Evolutionary conservation across 2,888 invertebrate genomes (phyloP).

Genomic region (Drosophila mettleri): DNA sequence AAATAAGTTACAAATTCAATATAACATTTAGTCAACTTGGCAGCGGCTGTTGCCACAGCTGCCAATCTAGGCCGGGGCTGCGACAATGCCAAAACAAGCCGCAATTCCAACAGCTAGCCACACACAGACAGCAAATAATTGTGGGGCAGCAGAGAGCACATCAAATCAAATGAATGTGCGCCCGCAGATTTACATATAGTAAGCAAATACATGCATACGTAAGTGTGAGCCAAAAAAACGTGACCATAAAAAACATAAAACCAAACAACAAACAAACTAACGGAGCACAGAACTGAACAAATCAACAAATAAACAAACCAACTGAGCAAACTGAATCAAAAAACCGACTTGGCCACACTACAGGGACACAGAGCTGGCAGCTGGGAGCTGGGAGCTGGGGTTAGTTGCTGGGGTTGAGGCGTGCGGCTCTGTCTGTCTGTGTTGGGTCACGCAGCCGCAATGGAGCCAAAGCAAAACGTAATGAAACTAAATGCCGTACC

Average conservation of each 20-base stretch:
- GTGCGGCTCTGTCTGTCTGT: conserved; percentile 12
- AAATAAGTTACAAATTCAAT: conserved; percentile 37
- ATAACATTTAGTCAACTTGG: conserved; percentile 31
- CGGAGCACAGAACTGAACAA: conserved; percentile 15
- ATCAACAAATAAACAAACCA: conserved; percentile 58
- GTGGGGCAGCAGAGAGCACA: conserved; percentile 40
- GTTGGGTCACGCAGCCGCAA: conserved; percentile 76
- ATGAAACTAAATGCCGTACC: conserved; percentile 74
- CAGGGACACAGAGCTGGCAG: background rate
- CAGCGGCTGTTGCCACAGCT: conserved; percentile 28
- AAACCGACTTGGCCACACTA: conserved; percentile 53
- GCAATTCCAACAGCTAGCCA: conserved; percentile 48
- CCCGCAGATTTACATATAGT: conserved; percentile 57
- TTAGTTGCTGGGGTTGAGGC: background rate
- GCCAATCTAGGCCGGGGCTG: conserved; percentile 32
- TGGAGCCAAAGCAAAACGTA: conserved; percentile 60
- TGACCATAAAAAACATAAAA: conserved; percentile 39
- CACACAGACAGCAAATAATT: conserved; percentile 61
- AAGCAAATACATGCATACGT: conserved; percentile 1
- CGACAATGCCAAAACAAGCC: conserved; percentile 53
- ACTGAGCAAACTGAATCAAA: conserved; percentile 66
- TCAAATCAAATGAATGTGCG: conserved; percentile 69
- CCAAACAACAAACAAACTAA: conserved; percentile 56
- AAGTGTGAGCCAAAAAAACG: conserved; percentile 14
- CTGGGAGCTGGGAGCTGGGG: conserved; percentile 2